Evolutionary conservation across 2,888 invertebrate genomes (phyloP), one percentile per base, ranked within the genome.

Genomic region (Nomada flava): DNA sequence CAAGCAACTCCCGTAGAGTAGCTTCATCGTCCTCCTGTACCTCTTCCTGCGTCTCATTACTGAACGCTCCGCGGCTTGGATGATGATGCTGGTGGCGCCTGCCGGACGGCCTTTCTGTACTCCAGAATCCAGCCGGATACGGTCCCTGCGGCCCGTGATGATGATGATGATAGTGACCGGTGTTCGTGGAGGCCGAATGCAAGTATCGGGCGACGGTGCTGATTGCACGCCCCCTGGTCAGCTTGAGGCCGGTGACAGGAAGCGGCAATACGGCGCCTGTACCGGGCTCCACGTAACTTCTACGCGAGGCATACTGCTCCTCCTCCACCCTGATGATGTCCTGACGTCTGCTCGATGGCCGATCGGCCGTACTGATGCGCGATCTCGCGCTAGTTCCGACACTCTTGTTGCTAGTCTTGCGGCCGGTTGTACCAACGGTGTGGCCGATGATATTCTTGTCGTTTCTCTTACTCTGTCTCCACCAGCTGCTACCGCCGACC

Each of bases 1-100:
- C 96, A 95, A 98, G 97, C 96, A 98, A 96, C 96, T 98, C 97
- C 96, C 97, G 97, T 95, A 98, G 97, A 96, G 97, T 98, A 95
- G 97, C 97, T 96, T 98, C 98, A 96, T 98, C 98, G 94, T 95
- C 95, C 94, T 94, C 94, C 94, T 95, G 95, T 95, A 95, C 94
- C 95, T 97, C 97, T 95, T 96, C 96, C 95, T 96, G 95, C 96
- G 96, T 96, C 96, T 96, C 96, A 96, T 96, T 96, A 96, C 96
- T 96, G 95, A 96, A 96, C 95, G 95, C 95, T 94, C 95, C 94
- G 94, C 95, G 95, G 94, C 94, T 94, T 79, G 91, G 90, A 89
- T 92, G 92, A 92, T 94, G 93, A 90, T 92, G 92, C 76, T 87
- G 92, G 60, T 85, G 93, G 89, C 92, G 93, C 89, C 93, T 91